Evolutionary conservation across 2,797 vertebrate genomes (phyloP).

Genomic region (Sciaenops ocellatus): DNA sequence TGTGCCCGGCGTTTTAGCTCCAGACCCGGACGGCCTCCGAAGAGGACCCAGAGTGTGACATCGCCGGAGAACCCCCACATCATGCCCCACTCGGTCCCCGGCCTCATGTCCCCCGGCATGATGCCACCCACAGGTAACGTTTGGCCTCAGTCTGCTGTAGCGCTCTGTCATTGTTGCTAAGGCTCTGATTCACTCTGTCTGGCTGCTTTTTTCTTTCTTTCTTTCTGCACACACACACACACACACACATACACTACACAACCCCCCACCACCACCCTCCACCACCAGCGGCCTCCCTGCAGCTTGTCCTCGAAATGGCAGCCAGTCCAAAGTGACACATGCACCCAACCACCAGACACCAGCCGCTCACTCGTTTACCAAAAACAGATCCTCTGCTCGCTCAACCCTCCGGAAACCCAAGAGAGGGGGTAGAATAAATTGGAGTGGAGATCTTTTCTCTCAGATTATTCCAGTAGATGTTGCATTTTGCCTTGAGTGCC

Average conservation of each 20-base stretch:
- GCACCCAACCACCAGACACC: conserved; percentile 83
- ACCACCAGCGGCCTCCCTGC: conserved; percentile 66
- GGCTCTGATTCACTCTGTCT: conserved; percentile 61
- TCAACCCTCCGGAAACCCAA: conserved; percentile 67
- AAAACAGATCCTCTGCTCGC: conserved; percentile 78
- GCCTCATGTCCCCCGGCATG: conserved; percentile 99
- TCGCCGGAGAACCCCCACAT: conserved; percentile 99
- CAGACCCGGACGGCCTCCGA: conserved; percentile 98
- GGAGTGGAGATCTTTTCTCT: conserved; percentile 86
- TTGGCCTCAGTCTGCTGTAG: conserved; percentile 17
- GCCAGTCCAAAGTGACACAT: conserved; percentile 85
- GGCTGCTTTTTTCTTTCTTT: conserved; percentile 12
- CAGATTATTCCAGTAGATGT: conserved; percentile 88
- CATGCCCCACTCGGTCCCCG: conserved; percentile 99
- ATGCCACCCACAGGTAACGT: conserved; percentile 97
- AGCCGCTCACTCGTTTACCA: conserved; percentile 78
- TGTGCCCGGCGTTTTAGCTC: conserved; percentile 86
- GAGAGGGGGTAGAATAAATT: conserved; percentile 82
- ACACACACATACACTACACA: conserved; percentile 27
- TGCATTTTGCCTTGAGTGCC: conserved; percentile 88
- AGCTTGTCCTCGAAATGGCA: conserved; percentile 85
- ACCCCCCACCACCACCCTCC: conserved; percentile 33
- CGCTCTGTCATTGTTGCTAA: conserved; percentile 63
- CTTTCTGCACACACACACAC: conserved; percentile 15
- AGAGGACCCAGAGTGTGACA: conserved; percentile 98